Conservation (phyloP, 2,888 invertebrate species). For the Druceiella hillmani region DNA sequence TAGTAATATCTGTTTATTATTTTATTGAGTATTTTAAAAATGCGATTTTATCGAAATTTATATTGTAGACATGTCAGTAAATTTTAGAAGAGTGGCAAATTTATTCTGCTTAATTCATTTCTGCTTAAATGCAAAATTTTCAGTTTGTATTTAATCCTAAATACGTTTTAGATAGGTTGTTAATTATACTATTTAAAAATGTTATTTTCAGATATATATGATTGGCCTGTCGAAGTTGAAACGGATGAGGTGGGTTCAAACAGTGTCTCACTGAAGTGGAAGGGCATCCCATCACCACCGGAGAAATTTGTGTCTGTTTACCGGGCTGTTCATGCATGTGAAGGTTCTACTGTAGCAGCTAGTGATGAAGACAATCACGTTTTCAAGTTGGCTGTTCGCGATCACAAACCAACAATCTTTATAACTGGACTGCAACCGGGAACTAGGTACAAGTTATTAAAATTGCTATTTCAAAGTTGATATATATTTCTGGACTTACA, state of each 20-base stretch:
- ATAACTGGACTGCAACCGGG: constrained; percentile 50
- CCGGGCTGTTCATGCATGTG: constrained; percentile 62
- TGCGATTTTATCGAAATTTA: too few species aligned
- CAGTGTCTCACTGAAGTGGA: constrained; percentile 75
- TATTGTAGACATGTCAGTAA: too few species aligned
- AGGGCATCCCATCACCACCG: constrained; percentile 81
- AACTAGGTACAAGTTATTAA: constrained; percentile 41
- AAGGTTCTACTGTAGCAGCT: constrained; percentile 47
- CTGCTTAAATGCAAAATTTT: too few species aligned
- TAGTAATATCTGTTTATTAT: too few species aligned
- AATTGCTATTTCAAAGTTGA: background rate
- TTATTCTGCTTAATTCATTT: too few species aligned
- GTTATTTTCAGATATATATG: constrained; percentile 72
- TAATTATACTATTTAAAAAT: too few species aligned
- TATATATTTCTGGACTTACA: too few species aligned
- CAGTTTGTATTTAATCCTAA: background rate
- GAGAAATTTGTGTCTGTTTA: constrained; percentile 88
- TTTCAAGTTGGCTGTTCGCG: constrained; percentile 40
- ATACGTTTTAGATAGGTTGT: background rate
- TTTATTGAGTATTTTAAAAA: too few species aligned
- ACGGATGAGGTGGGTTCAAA: constrained; percentile 70
- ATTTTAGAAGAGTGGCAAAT: too few species aligned
- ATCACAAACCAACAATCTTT: constrained; percentile 35
- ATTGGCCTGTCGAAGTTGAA: constrained; percentile 74
- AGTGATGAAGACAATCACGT: constrained; percentile 34